Evolutionary conservation across 2,113 vertebrate species (phyloP).

Genomic region (Myiozetetes cayanensis): DNA sequence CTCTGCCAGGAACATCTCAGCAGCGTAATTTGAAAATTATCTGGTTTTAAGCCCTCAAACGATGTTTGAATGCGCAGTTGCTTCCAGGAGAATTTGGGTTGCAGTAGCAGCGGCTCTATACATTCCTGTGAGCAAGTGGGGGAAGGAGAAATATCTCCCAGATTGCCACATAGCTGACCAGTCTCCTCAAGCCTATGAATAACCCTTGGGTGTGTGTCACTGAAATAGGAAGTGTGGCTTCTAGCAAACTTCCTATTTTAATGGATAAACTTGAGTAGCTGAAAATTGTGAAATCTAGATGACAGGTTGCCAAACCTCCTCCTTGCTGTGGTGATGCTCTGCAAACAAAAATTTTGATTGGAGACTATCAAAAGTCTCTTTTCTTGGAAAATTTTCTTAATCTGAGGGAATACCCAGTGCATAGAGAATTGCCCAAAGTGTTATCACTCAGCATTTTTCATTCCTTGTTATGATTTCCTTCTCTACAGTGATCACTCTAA

Average conservation of each 20-base stretch:
- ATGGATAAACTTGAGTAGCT: background rate
- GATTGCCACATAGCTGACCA: background rate
- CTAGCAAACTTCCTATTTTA: slow-evolving; percentile 21
- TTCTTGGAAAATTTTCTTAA: background rate
- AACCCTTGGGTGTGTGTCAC: background rate
- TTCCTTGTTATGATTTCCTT: background rate
- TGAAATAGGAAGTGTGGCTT: slow-evolving; percentile 29
- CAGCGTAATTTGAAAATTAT: background rate
- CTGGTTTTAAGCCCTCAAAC: background rate
- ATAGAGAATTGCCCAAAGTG: background rate
- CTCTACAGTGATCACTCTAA: background rate
- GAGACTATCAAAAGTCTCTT: background rate
- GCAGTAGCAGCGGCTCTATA: background rate
- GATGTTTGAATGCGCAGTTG: background rate
- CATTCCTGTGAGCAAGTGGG: fast-evolving
- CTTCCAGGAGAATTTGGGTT: background rate
- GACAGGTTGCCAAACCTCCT: background rate
- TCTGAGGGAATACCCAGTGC: background rate
- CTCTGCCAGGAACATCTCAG: background rate
- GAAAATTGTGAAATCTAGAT: slow-evolving; percentile 27
- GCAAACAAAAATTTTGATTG: background rate
- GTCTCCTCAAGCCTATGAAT: background rate
- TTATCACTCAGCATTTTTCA: background rate
- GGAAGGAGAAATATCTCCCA: background rate
- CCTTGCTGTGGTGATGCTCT: background rate